Evolutionary conservation across 2,113 vertebrate genomes (phyloP), one percentile per base, ranked within the genome.

Genomic region (Microcebus griseorufus): DNA sequence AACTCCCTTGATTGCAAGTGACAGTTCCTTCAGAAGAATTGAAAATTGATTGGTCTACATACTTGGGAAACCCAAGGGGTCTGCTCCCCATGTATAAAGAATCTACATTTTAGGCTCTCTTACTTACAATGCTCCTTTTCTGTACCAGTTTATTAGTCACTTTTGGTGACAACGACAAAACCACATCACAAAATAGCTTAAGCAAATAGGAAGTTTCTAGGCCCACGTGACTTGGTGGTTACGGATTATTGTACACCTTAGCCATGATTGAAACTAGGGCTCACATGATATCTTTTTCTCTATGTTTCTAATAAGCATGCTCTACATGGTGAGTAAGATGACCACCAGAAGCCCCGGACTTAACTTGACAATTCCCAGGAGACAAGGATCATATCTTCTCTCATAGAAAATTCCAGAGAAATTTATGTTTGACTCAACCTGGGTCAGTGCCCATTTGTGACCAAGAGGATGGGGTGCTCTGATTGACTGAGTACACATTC

Each of bases 1-100:
- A 90, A 51, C 32, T 91, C 9, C 76, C 80, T 83, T 60, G 58
- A 11, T 45, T 84, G 32, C 39, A 90, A 84, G 42, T 78, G 76
- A 92, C 8, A 84, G 51, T 96, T 92, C 90, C 58, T 92, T 53
- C 45, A 27, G 37, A 86, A 60, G 94, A 94, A 81, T 27, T 45
- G 45, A 86, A 96, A 93, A 65, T n/a, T 1, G 32, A 69, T 37
- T 93, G 25, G 34, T 85, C 76, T 90, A 42, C 20, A 37, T 76
- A 78, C 13, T 17, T 67, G 32, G 25, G 67, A 94, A 84, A 48
- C 67, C 17, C 27, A 39, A 95, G 58, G 9, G 23, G 1, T 88
- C 60, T 94, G 23, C 39, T 70, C 4, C 20, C 72, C 51, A 25
- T 18, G 25, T 42, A 55, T 85, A 92, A 87, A 29, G 12, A 94